phyloP scores from a whole-genome alignment of 2,888 invertebrate genomes.

The Brachypalpus laphriformis region DNA sequence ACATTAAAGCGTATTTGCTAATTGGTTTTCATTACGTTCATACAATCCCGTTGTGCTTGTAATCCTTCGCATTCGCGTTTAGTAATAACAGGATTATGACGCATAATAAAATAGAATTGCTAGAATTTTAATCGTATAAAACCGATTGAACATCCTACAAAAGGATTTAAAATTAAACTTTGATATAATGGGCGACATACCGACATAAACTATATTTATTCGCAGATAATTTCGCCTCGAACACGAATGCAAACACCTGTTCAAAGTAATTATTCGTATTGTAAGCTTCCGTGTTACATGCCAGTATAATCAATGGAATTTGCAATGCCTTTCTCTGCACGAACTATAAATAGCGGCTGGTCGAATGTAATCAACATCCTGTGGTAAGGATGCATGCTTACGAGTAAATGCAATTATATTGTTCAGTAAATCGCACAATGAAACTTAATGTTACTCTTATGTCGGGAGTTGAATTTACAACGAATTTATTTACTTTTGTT shows the following conservation, averaged over 20 bases:
- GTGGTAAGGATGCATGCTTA: slow-evolving; percentile 13
- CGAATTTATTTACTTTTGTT: neutral
- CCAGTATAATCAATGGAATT: neutral
- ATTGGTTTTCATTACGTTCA: neutral
- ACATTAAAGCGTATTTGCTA: neutral
- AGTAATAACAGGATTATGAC: neutral
- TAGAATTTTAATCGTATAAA: neutral
- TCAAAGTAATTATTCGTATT: neutral
- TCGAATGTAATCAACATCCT: slow-evolving; percentile 34
- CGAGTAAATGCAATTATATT: slow-evolving; percentile 56
- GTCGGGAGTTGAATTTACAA: slow-evolving; percentile 6
- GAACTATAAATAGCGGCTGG: slow-evolving; percentile 5
- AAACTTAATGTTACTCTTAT: slow-evolving; percentile 19
- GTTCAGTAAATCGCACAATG: slow-evolving; percentile 48
- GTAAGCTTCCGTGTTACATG: neutral
- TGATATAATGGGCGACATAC: slow-evolving; percentile 10
- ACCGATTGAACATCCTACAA: neutral
- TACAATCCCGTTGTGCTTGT: neutral
- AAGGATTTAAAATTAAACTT: neutral
- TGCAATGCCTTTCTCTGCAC: neutral
- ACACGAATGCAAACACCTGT: slow-evolving; percentile 27
- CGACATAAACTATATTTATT: slow-evolving; percentile 17
- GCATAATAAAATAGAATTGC: no score
- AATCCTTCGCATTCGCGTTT: neutral
- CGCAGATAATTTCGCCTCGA: slow-evolving; percentile 13